A percentile compares a stretch with the other conserved stretches of the same genome.
These are phyloP conservation scores for Euura saliciscinereae DNA, from an alignment of 1,140 invertebrate species.

Conservation along the genomic window DNA sequence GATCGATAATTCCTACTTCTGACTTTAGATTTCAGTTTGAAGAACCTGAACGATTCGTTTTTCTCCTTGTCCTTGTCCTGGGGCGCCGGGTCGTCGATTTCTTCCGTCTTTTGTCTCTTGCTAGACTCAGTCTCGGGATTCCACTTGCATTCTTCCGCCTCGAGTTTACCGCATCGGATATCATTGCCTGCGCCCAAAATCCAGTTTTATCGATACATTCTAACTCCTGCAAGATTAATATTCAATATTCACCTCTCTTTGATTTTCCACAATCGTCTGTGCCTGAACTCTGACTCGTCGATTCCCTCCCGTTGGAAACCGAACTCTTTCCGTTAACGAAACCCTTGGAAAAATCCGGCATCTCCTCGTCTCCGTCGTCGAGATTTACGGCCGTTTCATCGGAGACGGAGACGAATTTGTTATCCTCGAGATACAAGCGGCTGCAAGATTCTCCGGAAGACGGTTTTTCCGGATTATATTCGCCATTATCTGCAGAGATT, in stretches of 20 bases:
- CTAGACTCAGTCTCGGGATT: constrained; percentile 44
- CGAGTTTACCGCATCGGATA: constrained; percentile 51
- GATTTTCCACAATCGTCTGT: background rate
- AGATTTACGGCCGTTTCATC: no score
- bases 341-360: no score
- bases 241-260: background rate
- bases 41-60: constrained; percentile 21
- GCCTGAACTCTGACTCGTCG: no score
- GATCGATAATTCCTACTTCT: constrained; percentile 38
- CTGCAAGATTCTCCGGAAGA: no score
- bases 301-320: no score
- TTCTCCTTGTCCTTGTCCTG: constrained; percentile 15
- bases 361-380: no score
- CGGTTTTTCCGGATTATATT: no score
- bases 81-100: background rate
- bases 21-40: constrained; percentile 28
- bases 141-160: constrained; percentile 43
- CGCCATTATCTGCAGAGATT: no score
- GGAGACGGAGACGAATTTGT: no score
- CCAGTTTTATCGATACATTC: background rate
- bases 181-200: constrained; percentile 9
- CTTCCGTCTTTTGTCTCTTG: constrained; percentile 44
- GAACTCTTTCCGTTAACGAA: no score
- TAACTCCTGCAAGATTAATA: background rate
- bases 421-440: no score